Percentiles rank a stretch among this genome's conserved stretches.
These are phyloP conservation scores for Porites lutea DNA, from an alignment of 64 coral and sea anemone species.

Conservation along the genomic window DNA sequence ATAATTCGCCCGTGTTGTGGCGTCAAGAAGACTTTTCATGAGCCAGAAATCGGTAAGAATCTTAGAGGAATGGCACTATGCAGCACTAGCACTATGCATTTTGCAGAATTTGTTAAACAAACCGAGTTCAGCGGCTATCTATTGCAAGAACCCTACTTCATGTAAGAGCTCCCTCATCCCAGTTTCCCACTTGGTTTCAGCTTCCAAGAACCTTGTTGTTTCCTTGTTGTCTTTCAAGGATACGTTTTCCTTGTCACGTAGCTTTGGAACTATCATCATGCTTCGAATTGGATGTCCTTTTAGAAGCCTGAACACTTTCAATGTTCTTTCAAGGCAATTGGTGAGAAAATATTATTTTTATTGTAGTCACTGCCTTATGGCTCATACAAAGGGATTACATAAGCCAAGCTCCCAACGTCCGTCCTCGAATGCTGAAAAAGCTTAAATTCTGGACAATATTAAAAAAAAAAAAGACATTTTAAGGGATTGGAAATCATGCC, in stretches of 20 bases:
- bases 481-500: too few species aligned
- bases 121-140: background rate
- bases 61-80: too few species aligned
- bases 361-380: background rate
- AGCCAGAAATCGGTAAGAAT: background rate
- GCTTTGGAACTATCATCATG: background rate
- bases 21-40: background rate
- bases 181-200: background rate
- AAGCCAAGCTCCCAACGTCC: background rate
- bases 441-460: too few species aligned
- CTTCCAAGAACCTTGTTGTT: background rate
- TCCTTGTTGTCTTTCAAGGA: too few species aligned
- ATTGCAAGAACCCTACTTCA: background rate
- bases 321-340: conserved; percentile 7
- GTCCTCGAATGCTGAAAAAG: too few species aligned
- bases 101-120: background rate
- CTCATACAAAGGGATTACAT: background rate
- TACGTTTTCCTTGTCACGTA: background rate
- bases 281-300: conserved; percentile 29
- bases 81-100: too few species aligned
- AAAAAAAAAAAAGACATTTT: too few species aligned
- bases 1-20: background rate
- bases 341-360: background rate
- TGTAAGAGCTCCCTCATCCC: background rate
- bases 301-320: background rate